Percentiles rank a stretch among this genome's conserved stretches.
These are phyloP conservation scores for Eretmochelys imbricata DNA, from an alignment of 2,113 vertebrate species.

Conservation along the genomic window DNA sequence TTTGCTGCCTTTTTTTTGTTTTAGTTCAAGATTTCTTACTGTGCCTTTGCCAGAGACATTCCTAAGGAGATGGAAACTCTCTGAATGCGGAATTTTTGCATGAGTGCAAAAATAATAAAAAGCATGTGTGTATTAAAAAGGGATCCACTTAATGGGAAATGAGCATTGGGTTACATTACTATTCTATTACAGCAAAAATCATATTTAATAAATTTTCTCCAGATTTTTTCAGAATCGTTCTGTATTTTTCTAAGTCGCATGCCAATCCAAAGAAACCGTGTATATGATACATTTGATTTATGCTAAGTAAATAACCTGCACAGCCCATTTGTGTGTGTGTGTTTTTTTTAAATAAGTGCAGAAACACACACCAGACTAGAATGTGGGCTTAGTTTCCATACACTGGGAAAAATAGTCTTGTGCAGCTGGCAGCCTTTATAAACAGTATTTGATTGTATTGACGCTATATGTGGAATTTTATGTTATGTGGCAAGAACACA, in stretches of 20 bases:
- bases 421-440: conserved; percentile 75
- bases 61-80: conserved; percentile 86
- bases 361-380: conserved; percentile 77
- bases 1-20: conserved; percentile 59
- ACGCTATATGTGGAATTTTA: conserved; percentile 70
- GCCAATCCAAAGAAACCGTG: conserved; percentile 80
- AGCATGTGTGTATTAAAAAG: conserved; percentile 88
- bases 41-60: conserved; percentile 82
- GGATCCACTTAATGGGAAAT: conserved; percentile 86
- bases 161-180: conserved; percentile 86
- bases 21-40: conserved; percentile 74
- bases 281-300: conserved; percentile 83
- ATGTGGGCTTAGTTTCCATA: conserved; percentile 69
- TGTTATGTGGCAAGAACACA: conserved; percentile 65
- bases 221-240: conserved; percentile 74
- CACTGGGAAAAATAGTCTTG: conserved; percentile 70
- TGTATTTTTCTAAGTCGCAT: conserved; percentile 83
- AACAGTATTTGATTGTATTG: conserved; percentile 79
- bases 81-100: conserved; percentile 86
- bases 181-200: conserved; percentile 90
- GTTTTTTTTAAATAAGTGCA: conserved; percentile 72
- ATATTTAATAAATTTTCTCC: conserved; percentile 88
- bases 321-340: conserved; percentile 71
- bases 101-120: conserved; percentile 90
- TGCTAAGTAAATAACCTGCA: conserved; percentile 82